Evolutionary conservation across 2,888 invertebrate species (phyloP).

Genomic region (Gandaritis pyraliata): DNA sequence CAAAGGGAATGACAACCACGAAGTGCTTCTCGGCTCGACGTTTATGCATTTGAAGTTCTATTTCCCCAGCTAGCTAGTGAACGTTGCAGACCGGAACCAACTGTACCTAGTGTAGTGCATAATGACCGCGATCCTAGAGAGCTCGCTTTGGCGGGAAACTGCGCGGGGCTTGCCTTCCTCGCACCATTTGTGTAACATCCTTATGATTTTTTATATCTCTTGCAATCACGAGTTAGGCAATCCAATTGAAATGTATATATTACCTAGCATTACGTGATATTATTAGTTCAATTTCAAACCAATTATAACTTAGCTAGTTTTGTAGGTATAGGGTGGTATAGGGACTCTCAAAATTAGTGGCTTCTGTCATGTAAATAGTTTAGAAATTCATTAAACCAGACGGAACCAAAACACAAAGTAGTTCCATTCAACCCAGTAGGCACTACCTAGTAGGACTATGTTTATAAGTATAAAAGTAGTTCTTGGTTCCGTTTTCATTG

Average conservation of each 20-base stretch:
- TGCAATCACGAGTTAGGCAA: constrained; percentile 28
- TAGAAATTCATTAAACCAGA: constrained; percentile 19
- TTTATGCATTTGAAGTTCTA: constrained; percentile 8
- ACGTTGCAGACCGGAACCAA: constrained; percentile 32
- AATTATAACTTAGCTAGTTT: constrained; percentile 11
- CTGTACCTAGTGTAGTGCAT: constrained; percentile 44
- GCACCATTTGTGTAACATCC: constrained; percentile 50
- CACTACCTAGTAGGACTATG: neutral
- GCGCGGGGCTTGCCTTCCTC: constrained; percentile 37
- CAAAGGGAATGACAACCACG: neutral
- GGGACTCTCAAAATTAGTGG: constrained; percentile 1
- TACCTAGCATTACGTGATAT: constrained; percentile 1
- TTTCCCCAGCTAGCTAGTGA: constrained; percentile 13
- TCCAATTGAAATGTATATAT: constrained; percentile 7
- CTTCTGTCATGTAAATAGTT: constrained; percentile 28
- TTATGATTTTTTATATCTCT: constrained; percentile 35
- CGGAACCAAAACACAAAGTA: constrained; percentile 15
- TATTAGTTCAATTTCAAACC: constrained; percentile 5
- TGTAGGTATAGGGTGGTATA: neutral
- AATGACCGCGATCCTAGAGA: constrained; percentile 63
- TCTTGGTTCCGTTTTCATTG: constrained; percentile 29
- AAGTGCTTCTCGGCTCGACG: constrained; percentile 1
- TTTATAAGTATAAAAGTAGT: constrained; percentile 31
- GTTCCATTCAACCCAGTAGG: constrained; percentile 7
- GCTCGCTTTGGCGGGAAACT: constrained; percentile 55